phyloP scores from a whole-genome alignment of 2,888 invertebrate species.

The Sturmia bella region DNA sequence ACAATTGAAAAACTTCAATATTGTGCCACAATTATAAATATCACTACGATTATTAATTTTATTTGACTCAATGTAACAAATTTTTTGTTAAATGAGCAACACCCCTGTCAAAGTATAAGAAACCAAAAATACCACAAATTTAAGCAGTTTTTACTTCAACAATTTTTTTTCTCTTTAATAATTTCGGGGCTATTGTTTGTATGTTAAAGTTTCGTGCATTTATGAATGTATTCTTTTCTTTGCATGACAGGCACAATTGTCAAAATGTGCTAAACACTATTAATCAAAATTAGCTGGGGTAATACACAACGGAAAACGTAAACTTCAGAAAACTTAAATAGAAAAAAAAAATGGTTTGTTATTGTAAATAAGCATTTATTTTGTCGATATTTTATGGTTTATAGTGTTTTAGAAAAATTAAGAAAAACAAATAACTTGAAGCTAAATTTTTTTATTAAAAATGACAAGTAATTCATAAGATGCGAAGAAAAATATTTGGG shows the following conservation, averaged over 20 bases:
- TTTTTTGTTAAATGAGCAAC: conserved; percentile 31
- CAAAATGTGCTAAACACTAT: conserved; percentile 72
- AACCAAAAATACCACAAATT: conserved; percentile 12
- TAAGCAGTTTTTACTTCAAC: conserved; percentile 25
- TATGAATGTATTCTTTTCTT: conserved; percentile 9
- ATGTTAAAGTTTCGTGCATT: background rate
- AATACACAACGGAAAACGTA: conserved; percentile 11
- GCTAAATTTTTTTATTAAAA: conserved; percentile 32
- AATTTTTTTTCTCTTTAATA: conserved; percentile 9
- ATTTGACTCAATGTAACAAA: conserved; percentile 25
- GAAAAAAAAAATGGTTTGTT: conserved; percentile 10
- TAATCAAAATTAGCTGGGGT: conserved; percentile 72
- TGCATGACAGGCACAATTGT: conserved; percentile 71
- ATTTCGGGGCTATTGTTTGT: conserved; percentile 13
- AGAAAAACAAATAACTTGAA: conserved; percentile 14
- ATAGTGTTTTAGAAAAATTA: background rate
- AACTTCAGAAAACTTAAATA: conserved; percentile 8
- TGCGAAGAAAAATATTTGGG: background rate
- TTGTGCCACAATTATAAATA: conserved; percentile 31
- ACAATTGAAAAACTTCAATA: conserved; percentile 4
- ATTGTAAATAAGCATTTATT: conserved; percentile 7
- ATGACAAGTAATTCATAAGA: conserved; percentile 46
- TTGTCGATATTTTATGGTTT: conserved; percentile 34
- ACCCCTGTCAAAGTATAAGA: conserved; percentile 13
- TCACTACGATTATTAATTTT: conserved; percentile 47